phyloP scores from a whole-genome alignment of 1,140 invertebrate genomes.

The Leucophenga varia region DNA sequence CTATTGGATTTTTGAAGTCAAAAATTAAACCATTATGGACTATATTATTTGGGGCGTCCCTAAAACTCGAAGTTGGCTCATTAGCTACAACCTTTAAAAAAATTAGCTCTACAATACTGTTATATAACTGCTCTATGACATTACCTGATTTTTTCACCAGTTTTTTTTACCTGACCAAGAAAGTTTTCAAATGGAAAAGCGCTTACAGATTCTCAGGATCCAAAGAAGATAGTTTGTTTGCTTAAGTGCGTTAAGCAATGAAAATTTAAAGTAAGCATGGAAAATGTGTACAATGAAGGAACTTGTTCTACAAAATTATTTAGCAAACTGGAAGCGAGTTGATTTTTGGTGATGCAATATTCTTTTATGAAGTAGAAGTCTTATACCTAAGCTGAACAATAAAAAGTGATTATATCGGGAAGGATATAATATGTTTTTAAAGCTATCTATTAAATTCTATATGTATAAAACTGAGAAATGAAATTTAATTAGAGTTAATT shows the following conservation, averaged over 20 bases:
- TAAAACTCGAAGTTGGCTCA: background rate
- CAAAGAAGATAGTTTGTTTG: no score
- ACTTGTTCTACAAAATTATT: slow-evolving; percentile 9
- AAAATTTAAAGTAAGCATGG: no score
- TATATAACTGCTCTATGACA: slow-evolving; percentile 1
- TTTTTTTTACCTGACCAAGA: slow-evolving; percentile 6
- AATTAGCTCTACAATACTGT: background rate
- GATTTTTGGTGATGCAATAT: slow-evolving; percentile 8
- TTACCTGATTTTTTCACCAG: background rate
- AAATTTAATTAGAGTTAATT: background rate
- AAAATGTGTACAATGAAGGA: background rate
- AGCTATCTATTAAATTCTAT: background rate
- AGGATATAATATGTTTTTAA: slow-evolving; percentile 1
- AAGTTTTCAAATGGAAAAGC: no score
- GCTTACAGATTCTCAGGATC: no score
- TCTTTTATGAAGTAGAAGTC: slow-evolving; percentile 5
- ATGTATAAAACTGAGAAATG: background rate
- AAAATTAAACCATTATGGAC: background rate
- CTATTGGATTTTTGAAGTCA: background rate
- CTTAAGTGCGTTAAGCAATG: no score
- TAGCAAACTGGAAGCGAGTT: slow-evolving; percentile 3
- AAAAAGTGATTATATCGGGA: background rate
- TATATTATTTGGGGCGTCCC: background rate
- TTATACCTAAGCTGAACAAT: slow-evolving; percentile 4
- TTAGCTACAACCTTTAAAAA: slow-evolving; percentile 1